A percentile compares a stretch with the other conserved stretches of the same genome.
Conservation (phyloP, 2,797 vertebrate genomes). For the Ptychadena robeensis region DNA sequence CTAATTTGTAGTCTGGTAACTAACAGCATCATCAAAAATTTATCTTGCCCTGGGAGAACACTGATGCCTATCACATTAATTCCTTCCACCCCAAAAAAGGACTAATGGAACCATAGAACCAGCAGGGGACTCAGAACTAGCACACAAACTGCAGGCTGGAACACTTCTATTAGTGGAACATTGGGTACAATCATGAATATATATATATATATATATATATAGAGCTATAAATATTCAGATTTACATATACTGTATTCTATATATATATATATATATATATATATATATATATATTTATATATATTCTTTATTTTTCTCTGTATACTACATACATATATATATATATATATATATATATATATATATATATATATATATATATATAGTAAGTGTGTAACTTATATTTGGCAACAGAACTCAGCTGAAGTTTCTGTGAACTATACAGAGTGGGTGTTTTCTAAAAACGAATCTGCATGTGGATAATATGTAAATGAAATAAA, state of each 20-base stretch:
- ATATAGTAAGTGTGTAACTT: background rate
- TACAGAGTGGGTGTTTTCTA: background rate
- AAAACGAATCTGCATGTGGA: background rate
- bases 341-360: no score
- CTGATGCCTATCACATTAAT: slow-evolving; percentile 53
- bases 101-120: slow-evolving; percentile 53
- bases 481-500: background rate
- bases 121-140: background rate
- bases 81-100: slow-evolving; percentile 23
- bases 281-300: no score
- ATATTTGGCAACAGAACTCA: background rate
- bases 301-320: no score
- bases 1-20: slow-evolving; percentile 54
- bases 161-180: no score
- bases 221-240: no score
- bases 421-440: background rate
- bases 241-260: no score
- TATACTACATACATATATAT: no score
- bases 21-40: slow-evolving; percentile 63
- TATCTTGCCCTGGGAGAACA: slow-evolving; percentile 60
- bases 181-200: no score
- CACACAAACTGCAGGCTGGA: background rate
- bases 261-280: no score
- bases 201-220: no score
- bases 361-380: no score